A percentile compares a stretch with the other conserved stretches of the same genome.
phyloP scores from a whole-genome alignment of 2,113 vertebrate genomes.

The Dipodomys ordii region DNA sequence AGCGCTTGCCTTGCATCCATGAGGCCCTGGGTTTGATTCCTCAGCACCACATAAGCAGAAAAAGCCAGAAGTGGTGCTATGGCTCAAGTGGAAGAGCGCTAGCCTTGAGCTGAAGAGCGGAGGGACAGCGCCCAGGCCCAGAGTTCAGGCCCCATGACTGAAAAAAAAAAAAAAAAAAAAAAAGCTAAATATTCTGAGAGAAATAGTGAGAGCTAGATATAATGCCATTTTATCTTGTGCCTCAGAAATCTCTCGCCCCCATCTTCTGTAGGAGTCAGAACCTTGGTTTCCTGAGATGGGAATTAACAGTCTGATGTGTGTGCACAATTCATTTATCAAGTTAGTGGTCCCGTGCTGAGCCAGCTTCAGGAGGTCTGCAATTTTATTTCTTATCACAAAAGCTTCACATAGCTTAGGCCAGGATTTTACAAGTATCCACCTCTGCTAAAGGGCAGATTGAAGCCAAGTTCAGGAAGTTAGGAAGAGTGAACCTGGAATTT shows the following conservation, averaged over 20 bases:
- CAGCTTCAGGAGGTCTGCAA: not conserved
- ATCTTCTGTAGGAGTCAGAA: not conserved
- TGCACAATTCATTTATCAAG: too few species aligned
- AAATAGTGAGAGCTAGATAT: not conserved
- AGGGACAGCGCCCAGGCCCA: too few species aligned
- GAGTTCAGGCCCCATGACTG: too few species aligned
- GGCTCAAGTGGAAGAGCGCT: too few species aligned
- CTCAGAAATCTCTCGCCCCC: not conserved
- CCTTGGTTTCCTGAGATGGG: not conserved
- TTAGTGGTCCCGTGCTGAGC: not conserved
- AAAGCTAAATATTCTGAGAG: not conserved
- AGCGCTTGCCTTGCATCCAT: too few species aligned
- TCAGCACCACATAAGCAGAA: too few species aligned
- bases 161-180: too few species aligned
- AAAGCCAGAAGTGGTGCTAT: too few species aligned
- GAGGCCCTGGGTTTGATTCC: too few species aligned
- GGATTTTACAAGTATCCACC: constrained; percentile 11
- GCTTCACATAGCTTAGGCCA: not conserved
- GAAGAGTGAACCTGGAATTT: not conserved
- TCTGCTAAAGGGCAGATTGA: not conserved
- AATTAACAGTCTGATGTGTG: too few species aligned
- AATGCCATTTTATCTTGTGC: not conserved
- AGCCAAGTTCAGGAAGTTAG: not conserved
- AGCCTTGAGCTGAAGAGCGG: too few species aligned
- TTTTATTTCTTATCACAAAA: not conserved